Evolutionary conservation across 2,797 vertebrate species (phyloP).

Genomic region (Podargus strigoides): DNA sequence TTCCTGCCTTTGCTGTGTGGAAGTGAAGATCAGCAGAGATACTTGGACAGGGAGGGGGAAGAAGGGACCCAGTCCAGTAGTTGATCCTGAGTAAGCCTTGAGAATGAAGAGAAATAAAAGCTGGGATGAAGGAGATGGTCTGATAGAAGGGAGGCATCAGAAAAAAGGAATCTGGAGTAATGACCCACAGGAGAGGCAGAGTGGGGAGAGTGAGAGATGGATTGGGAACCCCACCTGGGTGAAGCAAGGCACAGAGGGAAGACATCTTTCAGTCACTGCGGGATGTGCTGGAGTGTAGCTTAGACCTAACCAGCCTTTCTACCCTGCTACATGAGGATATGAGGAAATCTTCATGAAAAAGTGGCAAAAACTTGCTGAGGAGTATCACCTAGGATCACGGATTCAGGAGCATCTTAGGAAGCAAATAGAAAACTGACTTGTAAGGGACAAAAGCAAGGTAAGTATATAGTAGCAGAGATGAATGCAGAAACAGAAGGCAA

Average conservation of each 20-base stretch:
- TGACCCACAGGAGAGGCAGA: neutral
- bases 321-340: neutral
- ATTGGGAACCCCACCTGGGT: neutral
- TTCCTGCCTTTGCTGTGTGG: neutral
- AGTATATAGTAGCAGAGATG: neutral
- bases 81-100: neutral
- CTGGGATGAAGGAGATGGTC: neutral
- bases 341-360: neutral
- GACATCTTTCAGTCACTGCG: neutral
- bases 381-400: neutral
- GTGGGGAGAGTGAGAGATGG: neutral
- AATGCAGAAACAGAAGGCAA: neutral
- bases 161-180: neutral
- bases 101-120: neutral
- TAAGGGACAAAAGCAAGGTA: neutral
- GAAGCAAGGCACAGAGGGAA: neutral
- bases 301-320: neutral
- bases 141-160: neutral
- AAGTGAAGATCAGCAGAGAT: neutral
- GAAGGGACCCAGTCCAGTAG: neutral
- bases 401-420: neutral
- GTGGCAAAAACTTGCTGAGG: neutral
- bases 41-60: neutral
- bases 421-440: neutral
- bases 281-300: neutral